A percentile compares a stretch with the other conserved stretches of the same genome.
phyloP scores from a whole-genome alignment of 2,113 vertebrate genomes.

The Solea senegalensis region DNA sequence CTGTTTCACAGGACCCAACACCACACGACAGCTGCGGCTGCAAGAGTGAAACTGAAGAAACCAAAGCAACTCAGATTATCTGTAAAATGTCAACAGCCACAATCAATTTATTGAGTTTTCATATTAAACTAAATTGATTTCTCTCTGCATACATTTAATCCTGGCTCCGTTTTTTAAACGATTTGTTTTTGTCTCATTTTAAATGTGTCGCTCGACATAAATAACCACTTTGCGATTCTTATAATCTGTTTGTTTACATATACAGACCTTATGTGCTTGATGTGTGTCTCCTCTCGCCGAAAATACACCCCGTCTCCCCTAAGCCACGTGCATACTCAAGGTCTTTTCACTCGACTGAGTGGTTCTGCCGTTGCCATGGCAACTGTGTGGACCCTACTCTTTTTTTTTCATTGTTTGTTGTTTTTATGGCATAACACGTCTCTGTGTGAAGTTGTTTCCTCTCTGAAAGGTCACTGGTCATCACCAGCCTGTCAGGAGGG shows the following conservation, averaged over 20 bases:
- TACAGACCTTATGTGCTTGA: not conserved
- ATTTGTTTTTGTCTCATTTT: not conserved
- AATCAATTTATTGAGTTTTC: not conserved
- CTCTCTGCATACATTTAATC: not conserved
- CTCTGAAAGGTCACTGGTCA: constrained; percentile 62
- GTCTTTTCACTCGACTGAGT: constrained; percentile 35
- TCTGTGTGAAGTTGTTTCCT: constrained; percentile 29
- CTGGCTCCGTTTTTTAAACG: not conserved
- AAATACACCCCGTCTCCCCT: constrained; percentile 14
- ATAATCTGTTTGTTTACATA: not conserved
- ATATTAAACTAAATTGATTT: constrained; percentile 1
- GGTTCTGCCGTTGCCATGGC: constrained; percentile 59
- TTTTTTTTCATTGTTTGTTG: constrained; percentile 27
- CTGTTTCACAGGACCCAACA: not conserved
- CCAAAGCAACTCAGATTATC: not conserved
- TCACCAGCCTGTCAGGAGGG: constrained; percentile 27
- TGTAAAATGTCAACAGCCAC: not conserved
- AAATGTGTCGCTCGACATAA: no score
- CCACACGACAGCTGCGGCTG: not conserved
- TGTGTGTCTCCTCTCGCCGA: not conserved
- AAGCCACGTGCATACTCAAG: constrained; percentile 18
- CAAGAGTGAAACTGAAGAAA: not conserved
- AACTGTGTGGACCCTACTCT: constrained; percentile 31
- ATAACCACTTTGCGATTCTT: not conserved
- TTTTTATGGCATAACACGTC: constrained; percentile 21